Evolutionary conservation across 2,888 invertebrate genomes (phyloP).

Genomic region (Nycteola revayana): DNA sequence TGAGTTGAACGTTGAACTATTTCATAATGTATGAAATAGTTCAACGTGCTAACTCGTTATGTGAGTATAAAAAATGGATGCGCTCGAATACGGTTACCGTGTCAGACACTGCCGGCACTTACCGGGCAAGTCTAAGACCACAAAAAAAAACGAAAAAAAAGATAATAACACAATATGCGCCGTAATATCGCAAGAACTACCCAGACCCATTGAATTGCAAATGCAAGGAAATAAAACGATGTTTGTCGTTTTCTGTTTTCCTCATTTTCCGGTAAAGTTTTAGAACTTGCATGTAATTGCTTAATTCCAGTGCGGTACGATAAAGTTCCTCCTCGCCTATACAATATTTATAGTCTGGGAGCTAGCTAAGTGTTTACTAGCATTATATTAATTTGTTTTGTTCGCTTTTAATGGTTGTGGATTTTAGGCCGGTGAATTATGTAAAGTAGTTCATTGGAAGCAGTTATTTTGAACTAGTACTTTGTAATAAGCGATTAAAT

Average conservation of each 20-base stretch:
- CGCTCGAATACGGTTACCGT: too few species aligned
- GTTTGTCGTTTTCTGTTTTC: constrained; percentile 66
- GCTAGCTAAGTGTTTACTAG: constrained; percentile 13
- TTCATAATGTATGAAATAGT: too few species aligned
- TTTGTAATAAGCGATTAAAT: too few species aligned
- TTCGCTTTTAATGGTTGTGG: background rate
- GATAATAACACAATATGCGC: background rate
- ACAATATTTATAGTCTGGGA: constrained; percentile 33
- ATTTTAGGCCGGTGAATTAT: too few species aligned
- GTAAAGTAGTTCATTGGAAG: too few species aligned
- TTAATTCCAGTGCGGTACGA: constrained; percentile 60
- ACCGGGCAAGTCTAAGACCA: too few species aligned
- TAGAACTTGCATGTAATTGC: constrained; percentile 70
- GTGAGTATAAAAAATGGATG: too few species aligned
- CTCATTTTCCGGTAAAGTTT: constrained; percentile 55
- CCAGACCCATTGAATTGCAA: constrained; percentile 63
- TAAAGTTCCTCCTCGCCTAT: constrained; percentile 46
- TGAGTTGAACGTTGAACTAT: too few species aligned
- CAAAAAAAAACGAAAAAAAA: too few species aligned
- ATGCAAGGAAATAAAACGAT: constrained; percentile 59
- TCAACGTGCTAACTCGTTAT: too few species aligned
- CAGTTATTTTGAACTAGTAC: too few species aligned
- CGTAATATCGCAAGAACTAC: constrained; percentile 29
- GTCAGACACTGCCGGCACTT: too few species aligned
- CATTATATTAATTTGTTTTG: constrained; percentile 13